Percentiles rank a stretch among this genome's conserved stretches.
These are phyloP conservation scores for Coenobita brevimanus DNA, from an alignment of 1,140 invertebrate genomes.

Conservation along the genomic window DNA sequence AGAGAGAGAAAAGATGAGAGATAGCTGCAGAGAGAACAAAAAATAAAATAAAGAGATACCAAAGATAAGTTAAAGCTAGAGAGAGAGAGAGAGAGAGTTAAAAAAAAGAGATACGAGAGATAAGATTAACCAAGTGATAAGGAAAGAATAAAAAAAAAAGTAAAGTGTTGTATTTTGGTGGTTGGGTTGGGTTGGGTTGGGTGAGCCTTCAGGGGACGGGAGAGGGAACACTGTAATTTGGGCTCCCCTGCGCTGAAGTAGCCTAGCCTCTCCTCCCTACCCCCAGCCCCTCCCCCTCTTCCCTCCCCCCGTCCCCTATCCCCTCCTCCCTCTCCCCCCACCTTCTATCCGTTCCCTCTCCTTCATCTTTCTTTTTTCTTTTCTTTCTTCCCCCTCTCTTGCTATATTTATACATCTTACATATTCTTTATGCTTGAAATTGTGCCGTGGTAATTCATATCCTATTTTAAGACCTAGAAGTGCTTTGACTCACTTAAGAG, in stretches of 20 bases:
- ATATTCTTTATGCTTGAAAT: too few relatives aligned
- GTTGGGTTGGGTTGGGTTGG: too few relatives aligned
- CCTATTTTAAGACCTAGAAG: not conserved
- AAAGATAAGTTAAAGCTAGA: too few relatives aligned
- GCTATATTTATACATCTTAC: not conserved
- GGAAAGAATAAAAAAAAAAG: too few relatives aligned
- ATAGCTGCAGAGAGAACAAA: too few relatives aligned
- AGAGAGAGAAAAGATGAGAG: too few relatives aligned
- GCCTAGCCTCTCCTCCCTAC: constrained; percentile 1
- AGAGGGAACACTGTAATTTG: constrained; percentile 53
- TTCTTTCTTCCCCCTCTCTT: not conserved
- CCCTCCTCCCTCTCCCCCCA: not conserved
- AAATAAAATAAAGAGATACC: too few relatives aligned
- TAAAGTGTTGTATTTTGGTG: too few relatives aligned
- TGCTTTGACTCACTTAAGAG: not conserved
- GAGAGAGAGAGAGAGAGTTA: too few relatives aligned
- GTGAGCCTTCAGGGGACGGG: constrained; percentile 17
- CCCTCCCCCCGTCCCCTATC: not conserved
- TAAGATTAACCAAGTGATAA: too few relatives aligned
- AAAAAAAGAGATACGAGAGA: too few relatives aligned
- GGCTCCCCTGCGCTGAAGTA: constrained; percentile 52
- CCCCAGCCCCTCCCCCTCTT: constrained; percentile 1
- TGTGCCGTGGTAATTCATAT: not conserved
- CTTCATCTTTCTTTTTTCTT: not conserved
- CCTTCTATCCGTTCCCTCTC: too few relatives aligned